These are phyloP conservation scores for Sebastolobus altivelis DNA, from an alignment of 2,797 vertebrate genomes.

Conservation along the genomic window DNA sequence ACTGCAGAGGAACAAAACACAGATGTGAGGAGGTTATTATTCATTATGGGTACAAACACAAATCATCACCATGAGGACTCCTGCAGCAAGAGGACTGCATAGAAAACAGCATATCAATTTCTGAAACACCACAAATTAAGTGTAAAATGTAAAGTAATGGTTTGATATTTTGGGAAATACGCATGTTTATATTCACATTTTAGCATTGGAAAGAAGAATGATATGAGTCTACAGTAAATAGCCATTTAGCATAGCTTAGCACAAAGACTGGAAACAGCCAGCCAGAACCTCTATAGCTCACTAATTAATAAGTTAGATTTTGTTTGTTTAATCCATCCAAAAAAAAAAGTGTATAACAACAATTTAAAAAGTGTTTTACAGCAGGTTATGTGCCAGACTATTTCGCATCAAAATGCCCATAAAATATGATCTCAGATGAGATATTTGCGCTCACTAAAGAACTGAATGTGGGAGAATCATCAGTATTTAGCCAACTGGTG, in stretches of 20 bases:
- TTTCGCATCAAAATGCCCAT: neutral
- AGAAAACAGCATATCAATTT: neutral
- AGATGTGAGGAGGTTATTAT: neutral
- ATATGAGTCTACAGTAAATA: neutral
- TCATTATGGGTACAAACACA: slow-evolving; percentile 11
- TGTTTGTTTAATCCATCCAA: neutral
- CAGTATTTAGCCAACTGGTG: neutral
- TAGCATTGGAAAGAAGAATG: neutral
- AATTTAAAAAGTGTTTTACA: neutral
- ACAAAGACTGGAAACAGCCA: too few species aligned
- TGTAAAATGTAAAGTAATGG: neutral
- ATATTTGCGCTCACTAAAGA: neutral
- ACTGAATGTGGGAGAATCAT: neutral
- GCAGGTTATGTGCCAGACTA: neutral
- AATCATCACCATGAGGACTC: neutral
- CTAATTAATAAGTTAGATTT: neutral
- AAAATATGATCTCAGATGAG: neutral
- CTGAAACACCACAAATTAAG: neutral
- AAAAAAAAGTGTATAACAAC: neutral
- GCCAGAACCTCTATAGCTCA: neutral
- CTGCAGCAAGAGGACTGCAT: neutral
- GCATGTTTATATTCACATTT: too few species aligned
- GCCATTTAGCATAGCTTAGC: neutral
- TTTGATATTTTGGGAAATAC: neutral
- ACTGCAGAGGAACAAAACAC: slow-evolving; percentile 76